Evolutionary conservation across 1,140 invertebrate species (phyloP).

Genomic region (Eubasilissa regina): DNA sequence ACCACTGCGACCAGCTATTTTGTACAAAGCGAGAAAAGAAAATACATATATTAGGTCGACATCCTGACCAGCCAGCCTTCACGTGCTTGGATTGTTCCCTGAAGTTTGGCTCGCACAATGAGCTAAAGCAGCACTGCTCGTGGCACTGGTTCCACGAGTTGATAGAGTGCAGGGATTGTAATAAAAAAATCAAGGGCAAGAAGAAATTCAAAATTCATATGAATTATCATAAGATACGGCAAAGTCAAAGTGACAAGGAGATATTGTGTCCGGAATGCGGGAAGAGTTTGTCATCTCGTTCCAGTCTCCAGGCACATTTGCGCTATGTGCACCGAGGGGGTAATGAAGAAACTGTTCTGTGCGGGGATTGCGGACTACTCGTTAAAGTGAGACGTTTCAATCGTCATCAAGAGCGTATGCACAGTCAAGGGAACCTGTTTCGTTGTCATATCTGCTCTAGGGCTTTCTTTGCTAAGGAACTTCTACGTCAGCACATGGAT

Average conservation of each 20-base stretch:
- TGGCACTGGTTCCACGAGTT: slow-evolving; percentile 46
- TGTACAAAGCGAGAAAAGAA: slow-evolving; percentile 16
- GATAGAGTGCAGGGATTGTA: slow-evolving; percentile 34
- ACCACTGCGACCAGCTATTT: slow-evolving; percentile 26
- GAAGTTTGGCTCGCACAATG: slow-evolving; percentile 12
- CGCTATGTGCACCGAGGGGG: slow-evolving; percentile 40
- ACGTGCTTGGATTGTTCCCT: slow-evolving; percentile 10
- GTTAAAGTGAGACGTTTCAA: slow-evolving; percentile 34
- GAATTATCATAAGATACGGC: slow-evolving; percentile 34
- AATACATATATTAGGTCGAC: slow-evolving; percentile 27
- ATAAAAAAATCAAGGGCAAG: slow-evolving; percentile 47
- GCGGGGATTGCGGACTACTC: slow-evolving; percentile 31
- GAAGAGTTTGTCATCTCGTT: slow-evolving; percentile 18
- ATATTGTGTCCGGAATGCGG: slow-evolving; percentile 38
- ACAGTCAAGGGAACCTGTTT: slow-evolving; percentile 32
- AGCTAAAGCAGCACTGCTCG: slow-evolving; percentile 20
- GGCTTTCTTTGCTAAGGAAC: slow-evolving; percentile 42
- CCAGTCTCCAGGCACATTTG: slow-evolving; percentile 34
- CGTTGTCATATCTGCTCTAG: slow-evolving; percentile 40
- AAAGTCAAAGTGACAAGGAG: slow-evolving; percentile 27
- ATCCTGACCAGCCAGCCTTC: slow-evolving; percentile 34
- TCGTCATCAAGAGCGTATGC: slow-evolving; percentile 47
- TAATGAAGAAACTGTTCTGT: slow-evolving; percentile 27
- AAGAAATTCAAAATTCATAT: slow-evolving; percentile 37
- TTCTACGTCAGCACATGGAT: slow-evolving; percentile 44